These are phyloP conservation scores for Melanotaenia trifasciata DNA, from an alignment of 2,797 vertebrate genomes.

Conservation along the genomic window DNA sequence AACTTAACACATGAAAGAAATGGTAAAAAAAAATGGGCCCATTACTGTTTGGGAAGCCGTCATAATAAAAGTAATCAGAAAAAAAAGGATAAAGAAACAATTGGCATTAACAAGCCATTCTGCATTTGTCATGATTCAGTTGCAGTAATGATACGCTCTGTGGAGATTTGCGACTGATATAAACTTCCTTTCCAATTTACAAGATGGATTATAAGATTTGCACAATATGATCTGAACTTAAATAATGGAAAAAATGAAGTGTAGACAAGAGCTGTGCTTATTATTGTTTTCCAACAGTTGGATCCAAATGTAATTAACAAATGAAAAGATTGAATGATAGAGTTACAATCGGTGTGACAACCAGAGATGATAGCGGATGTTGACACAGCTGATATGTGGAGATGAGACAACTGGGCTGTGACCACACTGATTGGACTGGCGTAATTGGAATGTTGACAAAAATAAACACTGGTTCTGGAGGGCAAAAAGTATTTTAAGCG, in stretches of 20 bases:
- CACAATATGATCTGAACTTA: slow-evolving; percentile 42
- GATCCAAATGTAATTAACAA: slow-evolving; percentile 69
- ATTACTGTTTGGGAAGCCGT: slow-evolving; percentile 27
- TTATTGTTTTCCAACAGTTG: slow-evolving; percentile 59
- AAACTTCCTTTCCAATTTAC: slow-evolving; percentile 49
- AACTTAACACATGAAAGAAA: slow-evolving; percentile 46
- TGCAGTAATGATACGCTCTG: background rate
- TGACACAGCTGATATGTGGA: slow-evolving; percentile 77
- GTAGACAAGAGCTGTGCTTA: slow-evolving; percentile 48
- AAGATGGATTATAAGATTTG: slow-evolving; percentile 54
- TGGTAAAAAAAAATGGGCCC: slow-evolving; percentile 35
- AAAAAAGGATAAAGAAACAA: background rate
- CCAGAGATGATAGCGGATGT: slow-evolving; percentile 69
- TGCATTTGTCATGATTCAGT: slow-evolving; percentile 33
- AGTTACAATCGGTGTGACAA: slow-evolving; percentile 75
- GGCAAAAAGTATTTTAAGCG: slow-evolving; percentile 72
- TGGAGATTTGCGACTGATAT: slow-evolving; percentile 30
- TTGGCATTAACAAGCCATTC: slow-evolving; percentile 23
- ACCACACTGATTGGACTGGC: slow-evolving; percentile 79
- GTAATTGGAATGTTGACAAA: slow-evolving; percentile 80
- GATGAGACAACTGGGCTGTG: slow-evolving; percentile 76
- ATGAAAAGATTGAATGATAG: slow-evolving; percentile 74
- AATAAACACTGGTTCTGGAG: slow-evolving; percentile 75
- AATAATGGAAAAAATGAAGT: slow-evolving; percentile 42
- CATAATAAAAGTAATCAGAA: slow-evolving; percentile 13